A percentile compares a stretch with the other conserved stretches of the same genome.
These are phyloP conservation scores for Enteromius mattozi DNA, from an alignment of 2,797 vertebrate species.

Conservation along the genomic window DNA sequence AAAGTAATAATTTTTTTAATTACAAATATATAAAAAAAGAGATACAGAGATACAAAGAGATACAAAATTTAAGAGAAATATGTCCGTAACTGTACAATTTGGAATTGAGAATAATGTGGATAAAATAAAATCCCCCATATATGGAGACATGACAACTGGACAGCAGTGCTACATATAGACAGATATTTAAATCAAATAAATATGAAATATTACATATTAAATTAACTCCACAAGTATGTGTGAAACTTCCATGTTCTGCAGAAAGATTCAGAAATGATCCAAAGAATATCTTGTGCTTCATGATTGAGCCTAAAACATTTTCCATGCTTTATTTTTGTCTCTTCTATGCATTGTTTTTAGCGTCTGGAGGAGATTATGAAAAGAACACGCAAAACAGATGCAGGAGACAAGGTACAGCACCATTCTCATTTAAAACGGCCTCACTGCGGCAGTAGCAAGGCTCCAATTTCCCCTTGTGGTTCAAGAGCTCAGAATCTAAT, in stretches of 20 bases:
- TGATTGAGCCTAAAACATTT: background rate
- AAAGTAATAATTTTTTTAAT: too few relatives aligned
- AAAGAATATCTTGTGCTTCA: background rate
- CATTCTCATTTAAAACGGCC: constrained; percentile 38
- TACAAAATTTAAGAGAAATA: background rate
- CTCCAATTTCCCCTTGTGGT: background rate
- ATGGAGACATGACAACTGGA: background rate
- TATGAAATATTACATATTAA: background rate
- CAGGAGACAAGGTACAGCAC: constrained; percentile 84
- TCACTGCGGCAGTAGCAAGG: background rate
- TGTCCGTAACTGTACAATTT: background rate
- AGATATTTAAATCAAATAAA: background rate
- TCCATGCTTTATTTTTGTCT: background rate
- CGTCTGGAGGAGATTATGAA: constrained; percentile 99
- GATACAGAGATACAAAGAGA: too few relatives aligned
- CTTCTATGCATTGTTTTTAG: constrained; percentile 70
- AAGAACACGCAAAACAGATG: constrained; percentile 92
- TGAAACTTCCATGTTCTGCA: background rate
- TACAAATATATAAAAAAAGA: too few relatives aligned
- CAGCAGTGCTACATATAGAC: background rate
- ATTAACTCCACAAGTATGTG: background rate
- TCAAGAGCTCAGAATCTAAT: constrained; percentile 11
- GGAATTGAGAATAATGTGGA: too few relatives aligned
- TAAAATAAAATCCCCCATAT: too few relatives aligned
- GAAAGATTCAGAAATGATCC: background rate